Conservation (phyloP, 2,113 vertebrate species). For the Sporophila hypoxantha region DNA sequence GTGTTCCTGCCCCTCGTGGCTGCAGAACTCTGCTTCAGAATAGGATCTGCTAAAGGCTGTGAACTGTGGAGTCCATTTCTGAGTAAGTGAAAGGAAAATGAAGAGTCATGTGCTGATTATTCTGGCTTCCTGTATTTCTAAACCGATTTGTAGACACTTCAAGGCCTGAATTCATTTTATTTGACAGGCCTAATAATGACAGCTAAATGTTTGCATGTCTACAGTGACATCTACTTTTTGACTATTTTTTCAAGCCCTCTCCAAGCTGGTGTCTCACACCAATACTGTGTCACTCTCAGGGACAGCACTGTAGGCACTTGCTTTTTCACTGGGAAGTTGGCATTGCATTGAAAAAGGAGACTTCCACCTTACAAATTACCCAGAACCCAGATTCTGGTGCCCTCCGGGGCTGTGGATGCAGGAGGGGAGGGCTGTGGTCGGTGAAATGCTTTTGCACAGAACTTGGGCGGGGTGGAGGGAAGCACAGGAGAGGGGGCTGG, state of each 20-base stretch:
- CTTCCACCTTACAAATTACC: neutral
- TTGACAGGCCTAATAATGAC: neutral
- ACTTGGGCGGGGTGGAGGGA: fast-evolving
- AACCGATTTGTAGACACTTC: neutral
- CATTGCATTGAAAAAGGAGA: neutral
- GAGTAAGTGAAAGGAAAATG: neutral
- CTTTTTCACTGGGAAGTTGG: neutral
- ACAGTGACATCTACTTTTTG: neutral
- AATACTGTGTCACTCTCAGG: fast-evolving
- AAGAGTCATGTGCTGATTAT: neutral
- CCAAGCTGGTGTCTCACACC: neutral
- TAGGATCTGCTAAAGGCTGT: neutral
- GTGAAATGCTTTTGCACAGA: neutral
- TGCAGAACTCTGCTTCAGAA: neutral
- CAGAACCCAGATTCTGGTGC: neutral
- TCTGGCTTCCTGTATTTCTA: neutral
- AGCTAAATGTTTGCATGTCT: neutral
- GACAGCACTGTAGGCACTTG: neutral
- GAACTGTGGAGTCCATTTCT: neutral
- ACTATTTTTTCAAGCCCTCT: neutral
- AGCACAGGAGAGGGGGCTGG: neutral
- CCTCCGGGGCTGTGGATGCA: fast-evolving
- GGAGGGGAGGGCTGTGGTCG: neutral
- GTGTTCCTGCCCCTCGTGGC: neutral
- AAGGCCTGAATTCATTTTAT: neutral